Evolutionary conservation across 2,888 invertebrate species (phyloP), one percentile per base, ranked within the genome.

Genomic region (Lutraria lutraria): DNA sequence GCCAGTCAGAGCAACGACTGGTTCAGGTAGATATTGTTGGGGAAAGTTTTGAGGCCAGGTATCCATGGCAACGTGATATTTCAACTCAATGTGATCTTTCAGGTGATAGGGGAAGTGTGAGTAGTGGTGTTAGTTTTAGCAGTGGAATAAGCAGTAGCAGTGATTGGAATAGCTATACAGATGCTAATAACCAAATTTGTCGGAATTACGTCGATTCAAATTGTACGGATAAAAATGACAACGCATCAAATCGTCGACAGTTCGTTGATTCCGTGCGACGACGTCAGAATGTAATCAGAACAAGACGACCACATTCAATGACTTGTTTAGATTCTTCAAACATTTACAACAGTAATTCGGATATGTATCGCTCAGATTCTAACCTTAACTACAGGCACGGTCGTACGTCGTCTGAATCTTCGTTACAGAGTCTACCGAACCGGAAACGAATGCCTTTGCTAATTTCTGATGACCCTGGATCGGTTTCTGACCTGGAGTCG

Each of bases 61-160:
- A 93, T 86, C 96, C 96, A 21, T 96, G 96, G 96, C 96, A 96
- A 92, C 91, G 95, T 15, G 95, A 96, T 88, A 94, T 95, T 25
- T 93, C 94, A 2, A 93, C 95, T 19, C 96, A 96, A 90, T 96
- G 95, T 83, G 90, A 94, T 85, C 91, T 95, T 29, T 80, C 87
- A 25, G 85, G 60, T 25, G 68, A 68, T 85, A 68, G 83, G 34
- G 29, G 76, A 19, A 90, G 87, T 85, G 63, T 85, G 12, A 87
- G 83, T 72, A 86, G 85, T 56, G 86, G 84, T 80, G 31, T 76
- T 76, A 63, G 86, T 53, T 15, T 79, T 19, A 86, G 86, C 31
- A 86, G 80, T 79, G 68, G 84, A 53, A 76, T 76, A 16, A 76
- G 76, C 25, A 76, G 76, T 15, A 76, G 76, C 31, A 88, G 68